Base-by-base conservation (phyloP, 2,888 invertebrate genomes). In the Pyralis farinalis region DNA sequence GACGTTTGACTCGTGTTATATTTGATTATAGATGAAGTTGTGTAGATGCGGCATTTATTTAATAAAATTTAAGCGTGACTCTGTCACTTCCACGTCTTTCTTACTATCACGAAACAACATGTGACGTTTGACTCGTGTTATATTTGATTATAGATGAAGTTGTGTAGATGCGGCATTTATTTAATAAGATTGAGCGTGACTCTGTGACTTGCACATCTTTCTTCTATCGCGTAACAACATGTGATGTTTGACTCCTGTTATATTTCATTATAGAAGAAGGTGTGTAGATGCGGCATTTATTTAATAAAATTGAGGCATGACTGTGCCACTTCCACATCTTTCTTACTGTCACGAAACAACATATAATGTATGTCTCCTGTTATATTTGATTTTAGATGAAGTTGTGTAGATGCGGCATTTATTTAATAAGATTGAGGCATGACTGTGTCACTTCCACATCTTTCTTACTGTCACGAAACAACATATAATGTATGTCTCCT, bases 401-500 rank as follows among this genome's bases (percentile, higher is more conserved):
- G 9, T 4, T 3, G 2, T 9, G 32, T 28, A 44, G 44, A 44
- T 11, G 21, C 20, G 37, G 31, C 12, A 8, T 12, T 28, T 4
- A 1, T 30, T 10, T 7, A 3, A 10, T 30, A n/a, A 1, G 10
- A 5, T 12, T 34, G 31, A 7, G 30, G 7, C 21, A 21, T 4
- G 7, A 21, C 21, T 4, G 4, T 21, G 21, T 21, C 21, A 5
- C 21, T 21, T 7, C 3, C 4, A n/a, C 3, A 7, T 4, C 21
- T 21, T 21, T 21, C 21, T 21, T 4, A 21, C n/a, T n/a, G n/a
- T n/a, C n/a, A n/a, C n/a, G n/a, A n/a, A n/a, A n/a, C 39, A 50
- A 50, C 51, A 37, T 51, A 49, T 56, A 42, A 44, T 16, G 4
- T 16, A 3, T 16, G 16, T 51, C 49, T 51, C 55, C 50, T 53